Base-by-base conservation (phyloP, 2,113 vertebrate species). In the Microcebus murinus region DNA sequence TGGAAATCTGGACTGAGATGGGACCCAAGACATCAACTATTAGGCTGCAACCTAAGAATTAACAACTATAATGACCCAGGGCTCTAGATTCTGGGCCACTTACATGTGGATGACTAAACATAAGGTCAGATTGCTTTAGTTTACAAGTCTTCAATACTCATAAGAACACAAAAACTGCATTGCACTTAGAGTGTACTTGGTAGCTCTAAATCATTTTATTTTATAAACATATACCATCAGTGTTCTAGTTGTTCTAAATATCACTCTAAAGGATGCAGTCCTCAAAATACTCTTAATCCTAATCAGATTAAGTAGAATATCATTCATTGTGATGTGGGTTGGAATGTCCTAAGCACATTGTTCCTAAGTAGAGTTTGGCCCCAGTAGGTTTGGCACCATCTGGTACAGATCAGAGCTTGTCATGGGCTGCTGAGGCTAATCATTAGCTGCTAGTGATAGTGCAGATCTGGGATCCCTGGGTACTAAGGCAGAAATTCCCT, bases 261-360 rank as follows among this genome's bases (percentile, higher is more conserved):
- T 76, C 27, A 85, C 23, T 90, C 65, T 87, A 87, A 95, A 88
- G 39, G 50, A 45, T 39, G 59, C 81, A 73, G 57, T 92, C 34
- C n/a, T 91, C 79, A 92, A 90, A 97, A 91, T 85, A 71, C 48
- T 55, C 42, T 77, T 96, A 88, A 82, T 79, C 21, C n/a, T 96
- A 94, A 85, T 76, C 17, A 93, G 48, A 74, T 36, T 52, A 84
- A 71, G 48, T 34, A 71, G 55, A 85, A 29, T 36, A 71, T 59
- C 55, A 76, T 15, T 87, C 27, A 71, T 71, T 63, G 12, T 57
- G 25, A 91, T 36, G 5, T 67, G 36, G 3, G 36, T 13, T 61
- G 20, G 42, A 70, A 73, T 61, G 34, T 84, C 50, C n/a, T 27
- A 84, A 95, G 67, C 18, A 76, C 5, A 86, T 39, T 79, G n/a